phyloP scores from a whole-genome alignment of 2,797 vertebrate species.

The Botia kubotai region DNA sequence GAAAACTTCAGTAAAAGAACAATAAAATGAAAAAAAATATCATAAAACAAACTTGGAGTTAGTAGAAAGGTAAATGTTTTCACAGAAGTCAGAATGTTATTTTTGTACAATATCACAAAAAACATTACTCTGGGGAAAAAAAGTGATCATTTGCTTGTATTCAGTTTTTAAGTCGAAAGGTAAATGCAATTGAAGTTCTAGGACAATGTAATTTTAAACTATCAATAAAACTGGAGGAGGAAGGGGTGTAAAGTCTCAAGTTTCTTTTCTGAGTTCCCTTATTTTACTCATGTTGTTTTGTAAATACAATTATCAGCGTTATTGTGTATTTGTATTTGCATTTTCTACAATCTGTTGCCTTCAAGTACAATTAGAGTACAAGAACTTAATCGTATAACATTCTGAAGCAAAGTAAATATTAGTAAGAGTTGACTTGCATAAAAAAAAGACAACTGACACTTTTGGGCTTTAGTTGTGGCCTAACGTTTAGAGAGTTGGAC shows the following conservation, averaged over 20 bases:
- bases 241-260: conserved; percentile 86
- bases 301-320: too few relatives aligned
- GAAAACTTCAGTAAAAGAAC: conserved; percentile 34
- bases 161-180: conserved; percentile 90
- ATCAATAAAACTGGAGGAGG: conserved; percentile 95
- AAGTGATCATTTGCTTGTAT: conserved; percentile 91
- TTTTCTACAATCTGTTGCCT: too few relatives aligned
- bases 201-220: conserved; percentile 95
- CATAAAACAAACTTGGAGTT: conserved; percentile 77
- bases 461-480: too few relatives aligned
- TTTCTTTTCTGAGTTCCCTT: conserved; percentile 65
- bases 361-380: too few relatives aligned
- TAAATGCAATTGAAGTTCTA: conserved; percentile 90
- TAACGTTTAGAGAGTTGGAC: too few relatives aligned
- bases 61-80: conserved; percentile 87
- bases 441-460: too few relatives aligned
- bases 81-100: conserved; percentile 95
- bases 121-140: conserved; percentile 80
- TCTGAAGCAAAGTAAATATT: too few relatives aligned
- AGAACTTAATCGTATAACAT: too few relatives aligned
- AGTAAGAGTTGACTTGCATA: too few relatives aligned
- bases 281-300: not conserved
- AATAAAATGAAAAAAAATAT: conserved; percentile 18
- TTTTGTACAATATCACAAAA: conserved; percentile 93
- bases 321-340: not conserved